Evolutionary conservation across 2,113 vertebrate species (phyloP).

Genomic region (Egretta garzetta): DNA sequence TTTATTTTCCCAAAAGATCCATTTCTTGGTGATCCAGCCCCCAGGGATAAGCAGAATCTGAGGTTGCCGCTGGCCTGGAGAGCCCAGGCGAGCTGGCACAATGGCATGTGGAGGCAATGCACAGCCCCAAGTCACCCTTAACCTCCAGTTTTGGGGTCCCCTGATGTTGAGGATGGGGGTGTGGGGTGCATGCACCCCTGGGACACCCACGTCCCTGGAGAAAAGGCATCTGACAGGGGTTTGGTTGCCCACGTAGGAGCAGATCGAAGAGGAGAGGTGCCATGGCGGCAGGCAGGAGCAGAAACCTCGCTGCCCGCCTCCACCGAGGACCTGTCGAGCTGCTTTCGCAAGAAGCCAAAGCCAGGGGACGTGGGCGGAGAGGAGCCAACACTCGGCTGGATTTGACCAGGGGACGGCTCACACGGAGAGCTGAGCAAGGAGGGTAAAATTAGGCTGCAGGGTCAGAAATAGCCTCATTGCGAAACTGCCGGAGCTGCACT

Average conservation of each 20-base stretch:
- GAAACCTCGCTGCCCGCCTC: not conserved
- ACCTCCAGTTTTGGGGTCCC: not conserved
- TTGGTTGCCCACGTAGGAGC: not conserved
- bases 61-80: not conserved
- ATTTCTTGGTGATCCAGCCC: not conserved
- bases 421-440: not conserved
- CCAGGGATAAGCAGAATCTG: not conserved
- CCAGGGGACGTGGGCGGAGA: not conserved
- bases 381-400: not conserved
- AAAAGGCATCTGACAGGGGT: not conserved
- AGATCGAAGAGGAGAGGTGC: not conserved
- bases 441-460: not conserved
- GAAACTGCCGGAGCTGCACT: not conserved
- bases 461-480: not conserved
- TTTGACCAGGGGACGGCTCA: rapidly evolving
- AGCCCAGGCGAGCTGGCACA: rapidly evolving
- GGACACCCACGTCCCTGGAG: not conserved
- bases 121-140: not conserved
- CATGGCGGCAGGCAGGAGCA: not conserved
- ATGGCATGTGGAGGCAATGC: rapidly evolving
- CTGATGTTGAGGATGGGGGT: not conserved
- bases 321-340: not conserved
- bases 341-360: not conserved
- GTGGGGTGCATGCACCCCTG: not conserved
- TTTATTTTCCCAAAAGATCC: not conserved